A percentile compares a stretch with the other conserved stretches of the same genome.
Conservation (phyloP, 2,113 vertebrate genomes). For the Microcebus lehilahytsara region DNA sequence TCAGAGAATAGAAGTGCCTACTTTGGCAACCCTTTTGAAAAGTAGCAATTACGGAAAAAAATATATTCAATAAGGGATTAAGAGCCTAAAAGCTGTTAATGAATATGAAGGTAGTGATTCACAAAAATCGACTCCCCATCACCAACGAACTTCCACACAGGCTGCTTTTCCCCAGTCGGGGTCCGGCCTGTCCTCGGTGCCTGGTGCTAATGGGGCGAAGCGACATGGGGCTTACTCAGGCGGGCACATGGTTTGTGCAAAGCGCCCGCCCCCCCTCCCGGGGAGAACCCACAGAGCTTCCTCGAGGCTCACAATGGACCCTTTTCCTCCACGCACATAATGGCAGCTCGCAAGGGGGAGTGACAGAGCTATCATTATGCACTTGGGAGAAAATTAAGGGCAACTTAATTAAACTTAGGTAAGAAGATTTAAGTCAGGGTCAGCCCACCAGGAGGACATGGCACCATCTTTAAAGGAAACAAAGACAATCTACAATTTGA, state of each 20-base stretch:
- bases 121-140: conserved; percentile 56
- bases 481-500: not conserved
- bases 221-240: not conserved
- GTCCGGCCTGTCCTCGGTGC: not conserved
- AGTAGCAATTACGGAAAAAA: conserved; percentile 73
- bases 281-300: not conserved
- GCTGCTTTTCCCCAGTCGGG: not conserved
- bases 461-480: not conserved
- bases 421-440: conserved; percentile 39
- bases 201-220: conserved; percentile 2
- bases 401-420: conserved; percentile 66
- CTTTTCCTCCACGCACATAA: not conserved
- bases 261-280: not conserved
- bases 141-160: conserved; percentile 61
- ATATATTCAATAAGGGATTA: conserved; percentile 71
- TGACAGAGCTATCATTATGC: conserved; percentile 57
- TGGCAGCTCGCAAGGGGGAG: not conserved
- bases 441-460: not conserved
- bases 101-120: conserved; percentile 76
- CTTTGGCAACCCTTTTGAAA: conserved; percentile 72
- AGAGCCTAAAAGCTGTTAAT: conserved; percentile 73
- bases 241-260: accelerated
- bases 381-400: conserved; percentile 65
- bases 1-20: conserved; percentile 64
- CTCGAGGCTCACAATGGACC: not conserved